Base-by-base conservation (phyloP, 2,797 vertebrate genomes). In the Cynopterus sphinx region DNA sequence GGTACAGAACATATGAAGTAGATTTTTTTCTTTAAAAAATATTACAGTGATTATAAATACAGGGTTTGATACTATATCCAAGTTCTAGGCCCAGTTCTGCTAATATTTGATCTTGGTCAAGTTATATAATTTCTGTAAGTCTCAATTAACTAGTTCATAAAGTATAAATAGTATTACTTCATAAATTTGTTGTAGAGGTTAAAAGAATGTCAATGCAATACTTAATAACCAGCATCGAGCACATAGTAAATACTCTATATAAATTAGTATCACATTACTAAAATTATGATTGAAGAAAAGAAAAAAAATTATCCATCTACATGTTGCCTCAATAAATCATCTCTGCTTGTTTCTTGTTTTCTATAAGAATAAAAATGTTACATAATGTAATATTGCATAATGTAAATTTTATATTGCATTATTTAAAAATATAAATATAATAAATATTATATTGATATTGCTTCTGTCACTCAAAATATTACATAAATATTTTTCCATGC, bases 241-340 rank as follows among this genome's bases (percentile, higher is more conserved):
- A 59, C 7, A 68, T 74, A 63, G 3, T 28, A 91, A 84, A 53
- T 9, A 63, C 12, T 77, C 6, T 75, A 22, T 74, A 74, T 2
- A 65, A 87, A 88, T 79, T 41, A 84, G 2, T 71, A 21, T n/a
- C 85, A 63, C 11, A 49, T 83, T 83, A 87, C 39, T 94, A 95
- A 67, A 83, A 7, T 57, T 67, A 43, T 46, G 74, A 70, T 24
- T 61, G 12, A 88, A 87, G 74, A 71, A 39, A 67, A 39, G 41
- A 61, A 84, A 88, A 43, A 22, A 74, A 82, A 59, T 65, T 33
- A 31, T 46, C 12, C 13, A 41, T 67, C 11, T 83, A 65, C 2
- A 19, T 55, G 19, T 39, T 15, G 9, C n/a, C 11, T 28, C 33
- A 78, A 67, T 39, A 93, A 92, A 46, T 87, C 17, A 73, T 53